Conservation (phyloP, 2,888 invertebrate species). For the Merodon equestris region DNA sequence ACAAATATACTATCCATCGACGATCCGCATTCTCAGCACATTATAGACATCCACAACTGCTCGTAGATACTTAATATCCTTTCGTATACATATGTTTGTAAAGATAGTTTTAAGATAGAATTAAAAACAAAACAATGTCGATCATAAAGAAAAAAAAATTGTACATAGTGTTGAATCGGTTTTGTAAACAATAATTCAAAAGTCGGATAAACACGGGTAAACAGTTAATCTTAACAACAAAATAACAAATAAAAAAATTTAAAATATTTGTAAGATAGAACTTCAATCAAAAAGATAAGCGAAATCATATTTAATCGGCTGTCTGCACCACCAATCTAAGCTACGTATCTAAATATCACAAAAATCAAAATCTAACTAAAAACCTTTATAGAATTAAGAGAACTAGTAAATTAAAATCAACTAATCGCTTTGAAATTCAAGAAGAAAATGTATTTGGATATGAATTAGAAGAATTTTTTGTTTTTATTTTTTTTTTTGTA, state of each 20-base stretch:
- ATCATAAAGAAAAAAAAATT: constrained; percentile 19
- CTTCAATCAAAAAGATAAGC: constrained; percentile 13
- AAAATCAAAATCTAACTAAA: constrained; percentile 33
- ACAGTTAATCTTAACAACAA: constrained; percentile 14
- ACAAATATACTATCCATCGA: constrained; percentile 26
- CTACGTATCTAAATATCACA: constrained; percentile 25
- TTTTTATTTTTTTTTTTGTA: constrained; percentile 23
- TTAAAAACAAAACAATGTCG: constrained; percentile 10
- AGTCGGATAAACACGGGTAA: constrained; percentile 70
- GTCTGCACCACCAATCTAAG: constrained; percentile 19
- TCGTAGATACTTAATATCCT: constrained; percentile 30
- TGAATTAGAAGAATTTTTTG: constrained; percentile 27
- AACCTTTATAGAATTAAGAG: constrained; percentile 2
- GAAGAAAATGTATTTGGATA: constrained; percentile 7
- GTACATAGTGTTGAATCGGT: constrained; percentile 56
- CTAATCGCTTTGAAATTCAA: constrained; percentile 49
- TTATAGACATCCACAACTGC: constrained; percentile 30
- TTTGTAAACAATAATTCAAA: constrained; percentile 49
- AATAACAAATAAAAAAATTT: neutral
- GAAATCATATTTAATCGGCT: constrained; percentile 11
- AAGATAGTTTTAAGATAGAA: constrained; percentile 28
- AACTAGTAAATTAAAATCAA: constrained; percentile 19
- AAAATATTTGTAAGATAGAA: constrained; percentile 6
- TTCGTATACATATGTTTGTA: constrained; percentile 34
- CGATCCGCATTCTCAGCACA: constrained; percentile 25